Conservation (phyloP, 2,888 invertebrate species). For the Tanaodytes sp. region DNA sequence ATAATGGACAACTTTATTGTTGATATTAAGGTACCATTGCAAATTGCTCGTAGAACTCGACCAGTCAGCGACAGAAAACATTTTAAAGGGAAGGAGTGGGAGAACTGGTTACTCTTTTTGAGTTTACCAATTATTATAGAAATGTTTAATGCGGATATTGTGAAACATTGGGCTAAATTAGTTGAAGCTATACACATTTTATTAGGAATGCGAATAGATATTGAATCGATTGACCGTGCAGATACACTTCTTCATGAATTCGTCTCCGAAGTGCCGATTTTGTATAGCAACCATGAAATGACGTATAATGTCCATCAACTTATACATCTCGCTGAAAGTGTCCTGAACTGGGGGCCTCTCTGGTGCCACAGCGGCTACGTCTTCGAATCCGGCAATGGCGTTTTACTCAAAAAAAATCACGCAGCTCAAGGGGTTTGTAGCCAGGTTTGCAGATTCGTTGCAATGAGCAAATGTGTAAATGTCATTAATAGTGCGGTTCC, state of each 20-base stretch:
- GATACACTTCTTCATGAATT: neutral
- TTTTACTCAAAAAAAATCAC: slow-evolving; percentile 7
- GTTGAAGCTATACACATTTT: neutral
- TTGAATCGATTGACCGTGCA: neutral
- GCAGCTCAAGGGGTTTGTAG: slow-evolving; percentile 1
- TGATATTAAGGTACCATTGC: neutral
- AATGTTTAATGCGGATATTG: neutral
- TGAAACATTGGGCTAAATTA: neutral
- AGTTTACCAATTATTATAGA: neutral
- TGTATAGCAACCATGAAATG: neutral
- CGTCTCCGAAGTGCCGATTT: neutral
- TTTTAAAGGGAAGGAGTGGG: neutral
- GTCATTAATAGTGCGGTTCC: neutral
- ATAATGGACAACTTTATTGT: neutral
- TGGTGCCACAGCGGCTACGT: neutral
- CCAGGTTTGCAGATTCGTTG: neutral
- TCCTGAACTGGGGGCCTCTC: no score
- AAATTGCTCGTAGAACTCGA: neutral
- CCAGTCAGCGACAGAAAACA: neutral
- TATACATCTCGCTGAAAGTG: neutral
- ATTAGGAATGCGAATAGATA: neutral
- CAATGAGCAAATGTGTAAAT: neutral
- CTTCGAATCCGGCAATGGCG: slow-evolving; percentile 6
- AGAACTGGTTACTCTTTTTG: neutral
- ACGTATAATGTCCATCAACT: neutral